phyloP scores from a whole-genome alignment of 1,140 invertebrate species.

The Pinna nobilis region DNA sequence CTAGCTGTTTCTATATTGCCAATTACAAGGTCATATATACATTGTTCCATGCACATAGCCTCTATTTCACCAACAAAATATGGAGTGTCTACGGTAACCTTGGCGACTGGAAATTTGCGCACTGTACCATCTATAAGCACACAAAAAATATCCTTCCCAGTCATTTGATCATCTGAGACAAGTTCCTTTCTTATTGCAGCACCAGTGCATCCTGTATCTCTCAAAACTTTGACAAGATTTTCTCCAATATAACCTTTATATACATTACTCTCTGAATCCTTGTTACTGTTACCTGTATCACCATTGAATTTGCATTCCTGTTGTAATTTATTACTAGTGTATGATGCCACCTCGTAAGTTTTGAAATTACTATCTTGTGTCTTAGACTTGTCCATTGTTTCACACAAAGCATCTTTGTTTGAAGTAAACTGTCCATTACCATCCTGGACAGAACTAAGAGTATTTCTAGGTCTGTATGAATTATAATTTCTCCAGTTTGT shows the following conservation, averaged over 20 bases:
- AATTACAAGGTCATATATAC: constrained; percentile 41
- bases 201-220: constrained; percentile 45
- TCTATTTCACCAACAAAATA: constrained; percentile 38
- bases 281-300: not conserved
- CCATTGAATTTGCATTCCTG: not conserved
- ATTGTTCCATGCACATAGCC: constrained; percentile 30
- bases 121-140: constrained; percentile 27
- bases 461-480: not conserved
- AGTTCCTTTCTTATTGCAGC: constrained; percentile 16
- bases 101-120: constrained; percentile 7
- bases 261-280: constrained; percentile 8
- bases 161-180: constrained; percentile 1
- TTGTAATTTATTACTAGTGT: not conserved
- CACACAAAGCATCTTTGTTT: not conserved
- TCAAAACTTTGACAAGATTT: constrained; percentile 18
- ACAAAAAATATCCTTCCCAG: constrained; percentile 18
- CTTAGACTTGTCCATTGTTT: not conserved
- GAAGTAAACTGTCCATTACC: not conserved
- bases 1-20: constrained; percentile 40
- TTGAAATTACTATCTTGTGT: not conserved
- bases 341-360: not conserved
- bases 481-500: not conserved
- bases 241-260: constrained; percentile 11
- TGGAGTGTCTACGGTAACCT: constrained; percentile 29
- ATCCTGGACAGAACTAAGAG: not conserved